phyloP scores from a whole-genome alignment of 1,140 invertebrate genomes.

The Pinna nobilis region DNA sequence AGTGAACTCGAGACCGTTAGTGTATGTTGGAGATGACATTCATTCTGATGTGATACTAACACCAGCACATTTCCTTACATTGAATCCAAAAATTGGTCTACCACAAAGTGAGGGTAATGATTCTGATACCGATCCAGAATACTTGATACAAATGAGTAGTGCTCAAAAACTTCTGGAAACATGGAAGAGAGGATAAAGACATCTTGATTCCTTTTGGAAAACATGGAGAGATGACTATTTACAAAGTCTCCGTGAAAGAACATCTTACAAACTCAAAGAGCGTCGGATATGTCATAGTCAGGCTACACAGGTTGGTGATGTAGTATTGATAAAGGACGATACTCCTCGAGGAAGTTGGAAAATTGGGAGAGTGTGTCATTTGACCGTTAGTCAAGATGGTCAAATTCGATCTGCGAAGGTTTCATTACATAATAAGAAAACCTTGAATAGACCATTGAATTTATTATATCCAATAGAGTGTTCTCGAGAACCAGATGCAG shows the following conservation, averaged over 20 bases:
- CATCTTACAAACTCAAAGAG: slow-evolving; percentile 6
- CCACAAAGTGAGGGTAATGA: background rate
- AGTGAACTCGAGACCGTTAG: slow-evolving; percentile 30
- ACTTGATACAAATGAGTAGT: too few relatives aligned
- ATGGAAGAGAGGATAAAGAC: background rate
- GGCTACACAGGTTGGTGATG: slow-evolving; percentile 4
- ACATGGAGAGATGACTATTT: slow-evolving; percentile 27
- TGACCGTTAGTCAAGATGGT: slow-evolving; percentile 1
- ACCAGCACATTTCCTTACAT: slow-evolving; percentile 4
- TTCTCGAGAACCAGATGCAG: background rate
- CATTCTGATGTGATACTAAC: slow-evolving; percentile 4
- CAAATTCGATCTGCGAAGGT: slow-evolving; percentile 22
- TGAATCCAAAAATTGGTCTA: background rate
- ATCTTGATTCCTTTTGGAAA: slow-evolving; percentile 18
- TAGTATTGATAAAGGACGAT: slow-evolving; percentile 24
- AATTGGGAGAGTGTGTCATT: slow-evolving; percentile 6
- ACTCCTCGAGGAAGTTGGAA: slow-evolving; percentile 18
- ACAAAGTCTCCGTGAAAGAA: slow-evolving; percentile 24
- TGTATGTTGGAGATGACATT: slow-evolving; percentile 37
- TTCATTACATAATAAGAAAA: background rate
- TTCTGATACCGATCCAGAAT: background rate
- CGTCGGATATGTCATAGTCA: background rate
- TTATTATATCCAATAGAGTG: background rate
- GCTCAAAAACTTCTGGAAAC: background rate
- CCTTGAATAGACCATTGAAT: slow-evolving; percentile 9